Conservation (phyloP, 2,113 vertebrate genomes). For the Microcebus ravelobensis region DNA sequence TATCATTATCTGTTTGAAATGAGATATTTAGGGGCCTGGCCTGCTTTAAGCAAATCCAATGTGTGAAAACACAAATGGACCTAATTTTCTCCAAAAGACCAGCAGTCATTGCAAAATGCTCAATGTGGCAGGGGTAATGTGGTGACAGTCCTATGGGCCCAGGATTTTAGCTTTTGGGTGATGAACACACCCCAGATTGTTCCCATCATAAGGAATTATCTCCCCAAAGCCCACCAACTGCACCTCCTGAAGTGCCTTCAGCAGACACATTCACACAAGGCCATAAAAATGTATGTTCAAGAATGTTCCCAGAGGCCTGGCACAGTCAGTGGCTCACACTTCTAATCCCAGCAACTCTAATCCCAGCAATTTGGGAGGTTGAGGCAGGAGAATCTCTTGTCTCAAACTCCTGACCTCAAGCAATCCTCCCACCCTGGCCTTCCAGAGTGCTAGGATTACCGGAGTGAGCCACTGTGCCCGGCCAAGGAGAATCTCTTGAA, state of each 20-base stretch:
- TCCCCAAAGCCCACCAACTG: not conserved
- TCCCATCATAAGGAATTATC: not conserved
- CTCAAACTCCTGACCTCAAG: no score
- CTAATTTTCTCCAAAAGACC: not conserved
- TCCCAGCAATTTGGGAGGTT: not conserved
- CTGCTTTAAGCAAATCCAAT: not conserved
- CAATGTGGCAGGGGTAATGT: no score
- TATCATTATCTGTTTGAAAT: not conserved
- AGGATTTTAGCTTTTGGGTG: not conserved
- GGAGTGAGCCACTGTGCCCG: no score
- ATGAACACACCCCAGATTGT: not conserved
- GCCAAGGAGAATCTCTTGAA: no score
- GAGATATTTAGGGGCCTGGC: not conserved
- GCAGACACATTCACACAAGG: not conserved
- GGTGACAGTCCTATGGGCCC: not conserved
- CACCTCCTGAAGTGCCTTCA: not conserved
- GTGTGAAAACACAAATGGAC: not conserved
- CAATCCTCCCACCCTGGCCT: no score
- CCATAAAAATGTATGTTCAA: not conserved
- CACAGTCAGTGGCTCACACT: accelerated
- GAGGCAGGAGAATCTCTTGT: not conserved
- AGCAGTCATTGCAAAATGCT: not conserved
- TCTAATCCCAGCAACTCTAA: not conserved
- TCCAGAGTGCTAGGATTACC: no score
- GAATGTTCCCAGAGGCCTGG: not conserved